These are phyloP conservation scores for Notarius lentiginosus DNA, from an alignment of 2,113 vertebrate genomes.

Conservation along the genomic window DNA sequence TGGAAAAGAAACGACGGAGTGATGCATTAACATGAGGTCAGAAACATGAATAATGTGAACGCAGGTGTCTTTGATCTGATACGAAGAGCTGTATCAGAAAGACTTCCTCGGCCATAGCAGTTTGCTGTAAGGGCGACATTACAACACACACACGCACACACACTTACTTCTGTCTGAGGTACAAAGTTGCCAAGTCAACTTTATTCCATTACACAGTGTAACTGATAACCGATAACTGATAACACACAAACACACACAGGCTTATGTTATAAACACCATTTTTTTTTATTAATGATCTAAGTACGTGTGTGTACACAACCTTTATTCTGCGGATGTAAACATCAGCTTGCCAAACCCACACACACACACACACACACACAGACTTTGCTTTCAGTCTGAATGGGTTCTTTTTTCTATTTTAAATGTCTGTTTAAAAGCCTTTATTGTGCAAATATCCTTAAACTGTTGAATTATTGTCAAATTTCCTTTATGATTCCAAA, in stretches of 20 bases:
- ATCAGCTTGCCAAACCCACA: not conserved
- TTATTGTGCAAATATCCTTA: not conserved
- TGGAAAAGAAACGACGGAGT: not conserved
- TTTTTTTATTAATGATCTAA: not conserved
- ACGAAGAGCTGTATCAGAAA: conserved; percentile 24
- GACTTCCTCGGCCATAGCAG: not conserved
- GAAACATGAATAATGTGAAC: conserved; percentile 1
- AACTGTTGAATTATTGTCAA: too few species aligned
- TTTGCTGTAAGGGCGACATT: conserved; percentile 18
- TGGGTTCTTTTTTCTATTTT: not conserved
- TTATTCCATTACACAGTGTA: conserved; percentile 9
- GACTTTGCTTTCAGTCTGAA: not conserved
- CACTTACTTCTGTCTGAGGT: not conserved
- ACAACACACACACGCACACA: conserved; percentile 19
- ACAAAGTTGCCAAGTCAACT: conserved; percentile 8
- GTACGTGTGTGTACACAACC: conserved; percentile 18
- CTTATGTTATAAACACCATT: conserved; percentile 13
- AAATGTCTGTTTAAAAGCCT: not conserved
- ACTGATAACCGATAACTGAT: conserved; percentile 30
- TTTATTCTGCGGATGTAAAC: conserved; percentile 19
- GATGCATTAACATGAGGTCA: not conserved
- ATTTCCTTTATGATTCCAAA: not conserved
- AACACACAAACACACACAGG: conserved; percentile 11
- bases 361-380: conserved; percentile 17
- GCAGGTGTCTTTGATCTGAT: not conserved